These are phyloP conservation scores for Lophochroa leadbeateri DNA, from an alignment of 2,113 vertebrate species.

Conservation along the genomic window DNA sequence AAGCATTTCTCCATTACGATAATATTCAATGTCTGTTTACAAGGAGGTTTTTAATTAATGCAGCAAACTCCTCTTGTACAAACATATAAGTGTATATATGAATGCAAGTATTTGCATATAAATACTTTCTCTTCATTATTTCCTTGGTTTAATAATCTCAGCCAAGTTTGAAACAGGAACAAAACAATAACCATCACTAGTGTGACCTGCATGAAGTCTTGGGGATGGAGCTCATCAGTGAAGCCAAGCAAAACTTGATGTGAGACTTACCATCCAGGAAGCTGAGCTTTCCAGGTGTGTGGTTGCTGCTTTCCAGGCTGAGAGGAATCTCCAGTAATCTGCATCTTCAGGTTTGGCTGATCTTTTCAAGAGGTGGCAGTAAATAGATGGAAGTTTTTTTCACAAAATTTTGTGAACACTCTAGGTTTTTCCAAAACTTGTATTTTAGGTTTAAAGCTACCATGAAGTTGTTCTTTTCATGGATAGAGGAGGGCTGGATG, in stretches of 20 bases:
- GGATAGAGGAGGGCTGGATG: not conserved
- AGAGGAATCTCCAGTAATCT: not conserved
- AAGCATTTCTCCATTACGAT: not conserved
- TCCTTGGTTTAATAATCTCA: not conserved
- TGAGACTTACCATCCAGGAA: not conserved
- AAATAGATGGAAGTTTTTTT: not conserved
- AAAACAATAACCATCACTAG: not conserved
- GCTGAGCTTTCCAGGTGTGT: not conserved
- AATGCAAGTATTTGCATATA: not conserved
- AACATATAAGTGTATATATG: not conserved
- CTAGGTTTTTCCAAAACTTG: not conserved
- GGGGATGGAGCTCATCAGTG: not conserved
- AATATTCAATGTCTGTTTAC: not conserved
- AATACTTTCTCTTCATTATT: not conserved
- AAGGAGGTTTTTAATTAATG: not conserved
- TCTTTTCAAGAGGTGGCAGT: not conserved
- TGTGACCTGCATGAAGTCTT: not conserved
- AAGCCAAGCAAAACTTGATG: not conserved
- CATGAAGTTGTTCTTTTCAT: not conserved
- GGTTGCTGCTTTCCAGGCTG: not conserved
- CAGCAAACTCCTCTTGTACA: not conserved
- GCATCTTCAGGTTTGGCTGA: not conserved
- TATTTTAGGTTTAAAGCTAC: not conserved
- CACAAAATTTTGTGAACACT: not conserved
- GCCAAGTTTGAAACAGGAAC: not conserved